Percentiles rank a stretch among this genome's conserved stretches.
phyloP scores from a whole-genome alignment of 2,888 invertebrate species.

The Sphaerophoria taeniata region DNA sequence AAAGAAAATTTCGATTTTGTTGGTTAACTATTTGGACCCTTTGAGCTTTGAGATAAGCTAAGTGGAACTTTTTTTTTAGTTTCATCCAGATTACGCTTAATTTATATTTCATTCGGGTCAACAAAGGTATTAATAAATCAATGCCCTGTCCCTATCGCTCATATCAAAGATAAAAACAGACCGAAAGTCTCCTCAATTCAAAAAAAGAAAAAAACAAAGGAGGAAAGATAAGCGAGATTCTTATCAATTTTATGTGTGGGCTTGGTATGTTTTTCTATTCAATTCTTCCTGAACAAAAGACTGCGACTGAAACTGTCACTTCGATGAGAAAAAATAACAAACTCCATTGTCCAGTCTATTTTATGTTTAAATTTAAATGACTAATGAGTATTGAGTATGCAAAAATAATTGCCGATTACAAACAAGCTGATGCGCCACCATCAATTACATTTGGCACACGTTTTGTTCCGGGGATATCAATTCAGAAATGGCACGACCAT shows the following conservation, averaged over 20 bases:
- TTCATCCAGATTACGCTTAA: slow-evolving; percentile 36
- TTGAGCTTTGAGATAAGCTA: slow-evolving; percentile 30
- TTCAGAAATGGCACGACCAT: slow-evolving; percentile 9
- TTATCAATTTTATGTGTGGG: slow-evolving; percentile 21
- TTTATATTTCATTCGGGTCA: slow-evolving; percentile 63
- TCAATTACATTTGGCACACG: not conserved
- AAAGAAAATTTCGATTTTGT: slow-evolving; percentile 12
- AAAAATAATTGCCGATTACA: slow-evolving; percentile 51
- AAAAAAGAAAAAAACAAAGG: not conserved
- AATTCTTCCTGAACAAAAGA: slow-evolving; percentile 22
- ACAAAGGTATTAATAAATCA: slow-evolving; percentile 41
- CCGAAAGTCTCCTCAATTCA: not conserved
- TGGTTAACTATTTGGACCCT: not conserved
- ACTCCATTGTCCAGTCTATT: slow-evolving; percentile 6
- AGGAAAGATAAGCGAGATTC: no score
- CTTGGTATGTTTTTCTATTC: not conserved
- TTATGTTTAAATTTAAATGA: slow-evolving; percentile 30
- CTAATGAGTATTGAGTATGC: slow-evolving; percentile 23
- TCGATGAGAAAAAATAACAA: slow-evolving; percentile 25
- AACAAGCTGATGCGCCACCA: slow-evolving; percentile 22
- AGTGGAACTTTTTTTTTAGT: not conserved
- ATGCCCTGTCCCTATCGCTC: slow-evolving; percentile 35
- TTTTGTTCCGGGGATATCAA: not conserved
- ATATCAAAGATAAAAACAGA: slow-evolving; percentile 44
- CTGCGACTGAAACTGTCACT: not conserved